Evolutionary conservation across 2,797 vertebrate genomes (phyloP).

Genomic region (Falco concolor): DNA sequence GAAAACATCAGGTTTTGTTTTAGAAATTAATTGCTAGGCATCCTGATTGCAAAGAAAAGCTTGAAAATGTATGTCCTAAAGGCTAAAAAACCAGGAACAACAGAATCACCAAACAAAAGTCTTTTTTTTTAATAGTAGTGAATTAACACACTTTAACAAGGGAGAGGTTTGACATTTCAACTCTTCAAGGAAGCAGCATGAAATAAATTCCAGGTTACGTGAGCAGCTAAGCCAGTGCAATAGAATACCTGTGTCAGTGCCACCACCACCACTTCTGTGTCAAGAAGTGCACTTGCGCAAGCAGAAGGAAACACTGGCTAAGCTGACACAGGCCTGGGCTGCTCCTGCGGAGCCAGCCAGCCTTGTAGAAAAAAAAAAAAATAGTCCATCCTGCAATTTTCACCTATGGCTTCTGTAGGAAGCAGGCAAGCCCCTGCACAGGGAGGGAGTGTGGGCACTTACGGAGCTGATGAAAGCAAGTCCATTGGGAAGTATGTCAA

Average conservation of each 20-base stretch:
- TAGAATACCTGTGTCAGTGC: background rate
- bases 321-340: background rate
- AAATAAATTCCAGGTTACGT: background rate
- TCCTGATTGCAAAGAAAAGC: background rate
- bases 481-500: constrained; percentile 83
- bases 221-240: background rate
- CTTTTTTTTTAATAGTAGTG: background rate
- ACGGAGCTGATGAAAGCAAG: constrained; percentile 88
- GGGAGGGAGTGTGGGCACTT: constrained; percentile 62
- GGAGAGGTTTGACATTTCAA: background rate
- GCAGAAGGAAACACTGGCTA: background rate
- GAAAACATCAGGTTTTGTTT: background rate
- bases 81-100: background rate
- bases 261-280: background rate
- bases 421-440: background rate
- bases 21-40: background rate
- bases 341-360: background rate
- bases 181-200: background rate
- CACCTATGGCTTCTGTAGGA: background rate
- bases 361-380: background rate
- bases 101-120: background rate
- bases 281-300: background rate
- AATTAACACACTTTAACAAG: background rate
- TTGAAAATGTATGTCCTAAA: background rate
- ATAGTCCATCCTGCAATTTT: background rate